Conservation (phyloP, 2,113 vertebrate genomes). For the Pachyramphus minor region DNA sequence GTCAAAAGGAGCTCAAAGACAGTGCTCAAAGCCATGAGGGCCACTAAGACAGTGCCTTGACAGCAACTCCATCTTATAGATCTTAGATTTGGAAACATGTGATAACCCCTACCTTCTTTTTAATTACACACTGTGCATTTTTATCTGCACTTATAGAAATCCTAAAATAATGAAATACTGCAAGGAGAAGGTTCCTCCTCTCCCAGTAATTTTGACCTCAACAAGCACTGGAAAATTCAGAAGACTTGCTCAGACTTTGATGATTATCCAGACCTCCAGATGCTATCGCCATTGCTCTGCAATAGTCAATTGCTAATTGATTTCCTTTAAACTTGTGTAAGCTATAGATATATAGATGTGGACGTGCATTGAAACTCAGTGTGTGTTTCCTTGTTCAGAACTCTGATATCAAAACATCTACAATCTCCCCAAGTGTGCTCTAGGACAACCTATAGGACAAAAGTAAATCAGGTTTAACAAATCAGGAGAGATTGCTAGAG, state of each 20-base stretch:
- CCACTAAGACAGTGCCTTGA: background rate
- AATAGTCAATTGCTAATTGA: constrained; percentile 47
- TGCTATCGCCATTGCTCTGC: background rate
- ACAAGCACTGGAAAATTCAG: background rate
- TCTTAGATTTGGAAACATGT: background rate
- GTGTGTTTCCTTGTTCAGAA: background rate
- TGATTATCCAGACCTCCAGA: background rate
- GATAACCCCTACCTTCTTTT: fast-evolving
- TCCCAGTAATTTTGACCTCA: constrained; percentile 12
- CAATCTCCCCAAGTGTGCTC: background rate
- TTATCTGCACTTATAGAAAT: background rate
- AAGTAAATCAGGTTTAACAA: background rate
- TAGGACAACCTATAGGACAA: background rate
- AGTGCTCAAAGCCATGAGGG: background rate
- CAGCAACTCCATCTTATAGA: background rate
- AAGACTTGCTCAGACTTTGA: background rate
- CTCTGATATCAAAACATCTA: background rate
- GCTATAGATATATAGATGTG: constrained; percentile 38
- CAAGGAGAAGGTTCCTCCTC: background rate
- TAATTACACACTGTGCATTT: background rate
- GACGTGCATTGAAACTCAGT: background rate
- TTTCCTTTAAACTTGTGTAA: constrained; percentile 36
- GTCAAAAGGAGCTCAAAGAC: background rate
- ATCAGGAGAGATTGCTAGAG: background rate
- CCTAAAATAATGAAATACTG: background rate